A percentile compares a stretch with the other conserved stretches of the same genome.
Evolutionary conservation across 2,113 vertebrate species (phyloP).

Genomic region (Saccopteryx leptura): DNA sequence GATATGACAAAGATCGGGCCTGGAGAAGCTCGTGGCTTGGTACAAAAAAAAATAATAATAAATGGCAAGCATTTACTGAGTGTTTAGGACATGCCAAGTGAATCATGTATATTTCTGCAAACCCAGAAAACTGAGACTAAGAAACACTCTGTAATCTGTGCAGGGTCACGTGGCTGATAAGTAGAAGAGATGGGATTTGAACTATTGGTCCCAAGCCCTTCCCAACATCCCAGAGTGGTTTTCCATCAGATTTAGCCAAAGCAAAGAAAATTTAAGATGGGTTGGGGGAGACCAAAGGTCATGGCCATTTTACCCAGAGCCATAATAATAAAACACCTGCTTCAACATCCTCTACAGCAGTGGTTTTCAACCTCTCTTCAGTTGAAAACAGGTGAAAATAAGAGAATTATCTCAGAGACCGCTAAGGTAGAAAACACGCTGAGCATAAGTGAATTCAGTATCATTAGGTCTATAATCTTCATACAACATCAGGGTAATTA

Average conservation of each 20-base stretch:
- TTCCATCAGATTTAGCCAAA: background rate
- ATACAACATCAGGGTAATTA: too few species aligned
- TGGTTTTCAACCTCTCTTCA: too few species aligned
- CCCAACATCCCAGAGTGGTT: background rate
- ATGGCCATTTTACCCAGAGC: background rate
- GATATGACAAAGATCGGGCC: background rate
- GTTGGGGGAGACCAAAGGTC: background rate
- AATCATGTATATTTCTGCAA: background rate
- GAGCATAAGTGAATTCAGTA: too few species aligned
- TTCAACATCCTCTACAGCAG: background rate
- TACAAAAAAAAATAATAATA: background rate
- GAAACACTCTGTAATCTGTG: background rate
- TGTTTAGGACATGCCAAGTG: background rate
- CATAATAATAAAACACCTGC: background rate
- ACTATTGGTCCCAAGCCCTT: background rate
- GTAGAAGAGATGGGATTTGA: background rate
- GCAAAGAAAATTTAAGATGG: constrained; percentile 6
- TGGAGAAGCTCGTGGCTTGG: background rate
- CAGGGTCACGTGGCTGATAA: background rate
- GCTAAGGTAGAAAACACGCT: too few species aligned
- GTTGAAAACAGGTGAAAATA: too few species aligned
- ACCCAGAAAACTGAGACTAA: background rate
- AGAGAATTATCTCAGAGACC: too few species aligned
- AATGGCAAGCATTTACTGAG: background rate
- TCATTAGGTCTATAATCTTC: too few species aligned